These are phyloP conservation scores for Manis pentadactyla DNA, from an alignment of 2,797 vertebrate species.

Conservation along the genomic window DNA sequence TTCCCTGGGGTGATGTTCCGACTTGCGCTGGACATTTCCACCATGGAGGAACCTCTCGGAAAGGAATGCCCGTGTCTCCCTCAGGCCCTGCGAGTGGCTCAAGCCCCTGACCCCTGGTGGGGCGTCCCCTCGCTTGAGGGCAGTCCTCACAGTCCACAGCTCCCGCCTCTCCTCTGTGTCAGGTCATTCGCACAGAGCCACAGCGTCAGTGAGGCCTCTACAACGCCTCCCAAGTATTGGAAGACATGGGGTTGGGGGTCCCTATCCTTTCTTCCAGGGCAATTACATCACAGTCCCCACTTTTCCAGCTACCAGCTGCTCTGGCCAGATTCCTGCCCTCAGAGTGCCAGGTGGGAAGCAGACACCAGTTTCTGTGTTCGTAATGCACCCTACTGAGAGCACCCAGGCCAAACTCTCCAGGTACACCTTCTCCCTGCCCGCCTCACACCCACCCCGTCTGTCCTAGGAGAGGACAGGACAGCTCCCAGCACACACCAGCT, in stretches of 20 bases:
- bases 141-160: accelerated
- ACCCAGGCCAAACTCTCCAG: background rate
- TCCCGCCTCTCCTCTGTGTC: accelerated
- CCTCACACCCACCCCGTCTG: background rate
- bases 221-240: background rate
- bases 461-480: background rate
- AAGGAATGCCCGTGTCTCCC: background rate
- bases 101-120: background rate
- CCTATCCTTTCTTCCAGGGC: background rate
- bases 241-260: background rate
- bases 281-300: background rate
- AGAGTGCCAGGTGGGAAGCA: background rate
- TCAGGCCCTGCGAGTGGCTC: no score
- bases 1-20: background rate
- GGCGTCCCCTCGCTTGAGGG: background rate
- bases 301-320: background rate
- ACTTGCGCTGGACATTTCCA: background rate
- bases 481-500: accelerated
- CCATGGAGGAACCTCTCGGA: background rate
- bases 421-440: background rate
- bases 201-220: background rate
- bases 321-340: background rate
- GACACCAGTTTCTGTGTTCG: background rate
- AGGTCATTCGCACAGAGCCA: accelerated
- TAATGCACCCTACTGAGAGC: accelerated